Base-by-base conservation (phyloP, 2,888 invertebrate species). In the Chromoteleia sp. region DNA sequence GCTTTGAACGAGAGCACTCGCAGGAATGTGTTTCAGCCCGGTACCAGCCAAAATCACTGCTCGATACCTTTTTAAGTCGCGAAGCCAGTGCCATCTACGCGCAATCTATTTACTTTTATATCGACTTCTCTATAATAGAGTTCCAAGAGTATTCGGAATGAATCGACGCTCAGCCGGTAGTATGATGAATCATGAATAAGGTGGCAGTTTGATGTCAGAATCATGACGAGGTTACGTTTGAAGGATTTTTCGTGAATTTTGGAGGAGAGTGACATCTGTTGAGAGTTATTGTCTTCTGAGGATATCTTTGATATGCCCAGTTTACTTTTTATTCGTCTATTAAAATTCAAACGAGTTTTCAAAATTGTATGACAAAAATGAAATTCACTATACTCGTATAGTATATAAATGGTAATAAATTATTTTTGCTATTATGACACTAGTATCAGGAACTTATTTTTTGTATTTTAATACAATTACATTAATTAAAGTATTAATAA, bases 41-140 rank as follows among this genome's bases (percentile, higher is more conserved):
- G 5, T 25, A 5, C 5, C 5, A 2, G n/a, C 12, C 58, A 25
- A 45, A 67, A 67, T 75, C 75, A 75, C 48, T 56, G 75, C 43
- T 45, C 33, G 43, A 50, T 50, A 33, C 58, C 25, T 21, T 41
- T 48, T 63, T 21, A 50, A 63, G 50, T 50, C 33, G 50, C 33
- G 19, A 45, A 48, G 25, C 12, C 10, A 12, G 6, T 17, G 29
- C 29, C 17, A 29, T 50, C 67, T 54, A 30, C 56, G 41, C 43
- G 45, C 54, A 54, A 43, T 67, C 58, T 70, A 58, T 70, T 70
- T 70, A 70, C 48, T 45, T 70, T 70, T 48, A 25, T 70, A 58
- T 68, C 68, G 56, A 68, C 30, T 14, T 33, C 45, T 48, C 30
- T 21, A 43, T 68, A 56, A 56, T 56, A 45, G 45, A 67, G 41